phyloP scores from a whole-genome alignment of 1,140 invertebrate species.

The Procambarus clarkii region DNA sequence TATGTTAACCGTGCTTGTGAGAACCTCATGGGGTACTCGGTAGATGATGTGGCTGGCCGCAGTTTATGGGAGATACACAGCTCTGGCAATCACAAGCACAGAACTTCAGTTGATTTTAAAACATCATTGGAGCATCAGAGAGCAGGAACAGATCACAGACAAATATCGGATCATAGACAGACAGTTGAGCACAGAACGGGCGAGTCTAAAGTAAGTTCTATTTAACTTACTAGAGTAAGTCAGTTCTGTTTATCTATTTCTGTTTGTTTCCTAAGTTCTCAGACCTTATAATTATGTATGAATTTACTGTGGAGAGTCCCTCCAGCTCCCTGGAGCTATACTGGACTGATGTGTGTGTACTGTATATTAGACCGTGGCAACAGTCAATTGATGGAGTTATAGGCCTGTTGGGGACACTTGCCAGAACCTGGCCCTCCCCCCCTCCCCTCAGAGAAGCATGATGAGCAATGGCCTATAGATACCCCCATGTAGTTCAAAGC shows the following conservation, averaged over 20 bases:
- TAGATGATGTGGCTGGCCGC: constrained; percentile 86
- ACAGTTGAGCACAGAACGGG: constrained; percentile 13
- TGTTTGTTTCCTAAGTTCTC: neutral
- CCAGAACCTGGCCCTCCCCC: too few relatives aligned
- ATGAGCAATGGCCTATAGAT: too few relatives aligned
- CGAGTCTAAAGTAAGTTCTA: constrained; percentile 25
- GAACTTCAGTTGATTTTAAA: constrained; percentile 37
- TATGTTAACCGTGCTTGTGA: constrained; percentile 89
- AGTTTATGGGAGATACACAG: constrained; percentile 79
- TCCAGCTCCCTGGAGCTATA: too few relatives aligned
- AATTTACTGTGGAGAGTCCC: too few relatives aligned
- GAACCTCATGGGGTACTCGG: constrained; percentile 84
- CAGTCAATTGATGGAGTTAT: too few relatives aligned
- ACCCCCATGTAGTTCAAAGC: too few relatives aligned
- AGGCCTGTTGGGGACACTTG: too few relatives aligned
- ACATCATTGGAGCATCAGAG: constrained; percentile 29
- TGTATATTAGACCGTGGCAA: too few relatives aligned
- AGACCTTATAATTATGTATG: too few relatives aligned
- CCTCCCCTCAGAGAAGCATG: too few relatives aligned
- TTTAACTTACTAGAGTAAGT: neutral
- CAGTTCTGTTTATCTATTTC: neutral
- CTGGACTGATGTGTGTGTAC: too few relatives aligned
- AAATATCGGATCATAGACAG: neutral
- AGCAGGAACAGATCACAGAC: constrained; percentile 24
- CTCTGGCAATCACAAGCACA: neutral